Conservation (phyloP, 2,113 vertebrate species). For the Pagrus major region DNA sequence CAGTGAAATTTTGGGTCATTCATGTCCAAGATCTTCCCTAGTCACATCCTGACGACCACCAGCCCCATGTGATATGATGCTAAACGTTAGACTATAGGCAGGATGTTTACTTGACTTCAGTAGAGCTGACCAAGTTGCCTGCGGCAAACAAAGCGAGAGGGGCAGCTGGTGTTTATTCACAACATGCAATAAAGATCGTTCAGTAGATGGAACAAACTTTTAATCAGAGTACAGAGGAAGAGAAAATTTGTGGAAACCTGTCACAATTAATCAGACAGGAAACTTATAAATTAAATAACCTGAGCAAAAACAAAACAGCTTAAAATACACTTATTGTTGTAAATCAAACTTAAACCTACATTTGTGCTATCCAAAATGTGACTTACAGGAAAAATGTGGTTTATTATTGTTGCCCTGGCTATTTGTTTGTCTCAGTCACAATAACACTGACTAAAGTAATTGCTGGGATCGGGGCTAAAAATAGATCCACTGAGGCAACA, state of each 20-base stretch:
- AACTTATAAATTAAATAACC: background rate
- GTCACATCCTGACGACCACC: conserved; percentile 10
- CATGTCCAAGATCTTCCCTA: conserved; percentile 32
- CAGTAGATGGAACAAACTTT: background rate
- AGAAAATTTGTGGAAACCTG: conserved; percentile 15
- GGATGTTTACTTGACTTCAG: conserved; percentile 62
- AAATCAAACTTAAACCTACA: background rate
- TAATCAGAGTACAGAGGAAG: conserved; percentile 13
- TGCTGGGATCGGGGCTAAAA: too few species aligned
- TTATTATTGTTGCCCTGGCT: background rate
- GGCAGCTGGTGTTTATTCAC: conserved; percentile 48
- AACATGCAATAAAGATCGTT: conserved; percentile 23
- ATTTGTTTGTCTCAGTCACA: background rate
- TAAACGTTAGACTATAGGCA: conserved; percentile 41
- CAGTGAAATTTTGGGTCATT: conserved; percentile 23
- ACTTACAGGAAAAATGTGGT: background rate
- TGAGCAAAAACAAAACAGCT: background rate
- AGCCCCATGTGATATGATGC: conserved; percentile 25
- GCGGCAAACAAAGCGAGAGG: conserved; percentile 24
- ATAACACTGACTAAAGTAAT: too few species aligned
- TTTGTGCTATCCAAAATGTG: background rate
- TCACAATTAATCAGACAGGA: background rate
- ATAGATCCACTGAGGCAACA: too few species aligned
- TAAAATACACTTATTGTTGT: background rate
- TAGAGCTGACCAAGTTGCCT: conserved; percentile 48